Percentiles rank a stretch among this genome's conserved stretches.
Evolutionary conservation across 2,797 vertebrate genomes (phyloP).

Genomic region (Bradypus variegatus): DNA sequence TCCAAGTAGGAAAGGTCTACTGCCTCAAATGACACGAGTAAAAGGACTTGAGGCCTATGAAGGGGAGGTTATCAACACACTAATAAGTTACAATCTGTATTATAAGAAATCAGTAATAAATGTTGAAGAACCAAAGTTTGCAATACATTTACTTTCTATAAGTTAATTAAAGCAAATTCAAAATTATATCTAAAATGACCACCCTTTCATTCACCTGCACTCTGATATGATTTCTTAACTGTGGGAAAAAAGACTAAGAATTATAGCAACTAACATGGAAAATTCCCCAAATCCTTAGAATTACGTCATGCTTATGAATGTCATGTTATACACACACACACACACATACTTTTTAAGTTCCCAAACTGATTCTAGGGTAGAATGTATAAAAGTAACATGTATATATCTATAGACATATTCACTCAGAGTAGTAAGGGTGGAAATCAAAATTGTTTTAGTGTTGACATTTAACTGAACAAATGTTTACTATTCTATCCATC

Average conservation of each 20-base stretch:
- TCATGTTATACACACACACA: background rate
- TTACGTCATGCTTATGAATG: background rate
- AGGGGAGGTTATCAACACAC: background rate
- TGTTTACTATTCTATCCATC: background rate
- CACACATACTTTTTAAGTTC: background rate
- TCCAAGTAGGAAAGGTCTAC: background rate
- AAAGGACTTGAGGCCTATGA: background rate
- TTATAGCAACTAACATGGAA: background rate
- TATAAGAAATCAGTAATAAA: slow-evolving; percentile 3
- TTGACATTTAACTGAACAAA: background rate
- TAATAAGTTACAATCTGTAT: background rate
- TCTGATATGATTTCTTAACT: background rate
- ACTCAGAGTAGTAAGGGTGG: background rate
- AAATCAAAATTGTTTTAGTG: background rate
- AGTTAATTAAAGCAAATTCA: background rate
- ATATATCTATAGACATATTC: background rate
- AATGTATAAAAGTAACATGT: background rate
- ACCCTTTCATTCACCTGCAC: background rate
- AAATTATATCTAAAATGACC: background rate
- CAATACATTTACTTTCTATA: background rate
- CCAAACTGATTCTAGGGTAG: background rate
- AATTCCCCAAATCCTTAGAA: slow-evolving; percentile 16
- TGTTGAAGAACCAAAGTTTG: background rate
- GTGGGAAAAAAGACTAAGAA: background rate
- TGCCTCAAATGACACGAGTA: background rate